Evolutionary conservation across 2,797 vertebrate genomes (phyloP).

Genomic region (Enteromius viviparus): DNA sequence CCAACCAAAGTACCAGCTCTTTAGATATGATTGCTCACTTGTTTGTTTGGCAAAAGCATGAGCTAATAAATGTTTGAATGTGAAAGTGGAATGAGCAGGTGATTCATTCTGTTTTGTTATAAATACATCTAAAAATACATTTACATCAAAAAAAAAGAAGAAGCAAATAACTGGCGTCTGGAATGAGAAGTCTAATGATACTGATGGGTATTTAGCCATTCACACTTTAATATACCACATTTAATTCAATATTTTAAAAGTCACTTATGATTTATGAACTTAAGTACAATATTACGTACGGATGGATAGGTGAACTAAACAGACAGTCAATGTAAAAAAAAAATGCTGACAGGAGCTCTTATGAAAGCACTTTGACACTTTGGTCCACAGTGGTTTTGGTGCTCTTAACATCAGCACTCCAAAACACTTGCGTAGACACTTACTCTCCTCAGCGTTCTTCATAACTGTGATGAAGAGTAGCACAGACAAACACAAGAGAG

Average conservation of each 20-base stretch:
- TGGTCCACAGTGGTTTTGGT: slow-evolving; percentile 5
- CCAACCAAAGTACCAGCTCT: neutral
- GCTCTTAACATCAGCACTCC: slow-evolving; percentile 9
- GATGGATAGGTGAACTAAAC: neutral
- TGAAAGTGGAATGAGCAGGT: neutral
- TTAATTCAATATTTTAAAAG: neutral
- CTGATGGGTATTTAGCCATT: neutral
- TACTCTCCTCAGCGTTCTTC: neutral
- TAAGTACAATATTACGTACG: neutral
- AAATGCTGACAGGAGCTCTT: slow-evolving; percentile 17
- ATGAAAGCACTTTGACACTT: slow-evolving; percentile 4
- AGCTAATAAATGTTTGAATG: slow-evolving; percentile 11
- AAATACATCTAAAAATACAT: neutral
- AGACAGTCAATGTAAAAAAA: neutral
- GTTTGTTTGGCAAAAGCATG: neutral
- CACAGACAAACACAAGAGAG: neutral
- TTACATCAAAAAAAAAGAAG: neutral
- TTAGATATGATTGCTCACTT: neutral
- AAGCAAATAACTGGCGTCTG: neutral
- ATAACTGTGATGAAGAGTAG: neutral
- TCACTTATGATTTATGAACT: neutral
- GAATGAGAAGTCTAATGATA: neutral
- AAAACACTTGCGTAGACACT: slow-evolving; percentile 29
- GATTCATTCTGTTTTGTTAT: neutral
- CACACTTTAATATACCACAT: neutral